Conservation (phyloP, 92 coral and sea anemone genomes). For the Montipora capitata region DNA sequence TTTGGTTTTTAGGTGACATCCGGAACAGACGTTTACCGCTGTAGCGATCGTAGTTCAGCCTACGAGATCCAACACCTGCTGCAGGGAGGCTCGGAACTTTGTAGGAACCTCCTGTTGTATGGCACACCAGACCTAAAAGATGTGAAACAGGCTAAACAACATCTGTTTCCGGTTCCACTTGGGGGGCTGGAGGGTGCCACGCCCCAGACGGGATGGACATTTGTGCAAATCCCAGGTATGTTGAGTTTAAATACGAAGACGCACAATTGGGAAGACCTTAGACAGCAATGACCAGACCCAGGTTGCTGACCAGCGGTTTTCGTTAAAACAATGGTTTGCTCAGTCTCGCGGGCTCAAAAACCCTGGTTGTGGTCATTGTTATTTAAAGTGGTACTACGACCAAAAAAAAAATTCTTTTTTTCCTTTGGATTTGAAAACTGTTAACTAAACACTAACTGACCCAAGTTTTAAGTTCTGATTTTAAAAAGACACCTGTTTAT, state of each 20-base stretch:
- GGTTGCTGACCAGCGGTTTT: too few species aligned
- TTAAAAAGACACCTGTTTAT: too few species aligned
- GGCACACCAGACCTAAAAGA: slow-evolving; percentile 84
- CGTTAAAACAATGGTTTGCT: too few species aligned
- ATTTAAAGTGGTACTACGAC: too few species aligned
- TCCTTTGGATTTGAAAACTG: too few species aligned
- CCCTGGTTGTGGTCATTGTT: too few species aligned
- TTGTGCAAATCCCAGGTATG: slow-evolving; percentile 96
- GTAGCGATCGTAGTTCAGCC: slow-evolving; percentile 96
- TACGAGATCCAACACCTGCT: slow-evolving; percentile 82
- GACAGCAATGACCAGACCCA: too few species aligned
- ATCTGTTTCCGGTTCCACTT: slow-evolving; percentile 85
- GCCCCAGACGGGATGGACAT: slow-evolving; percentile 96
- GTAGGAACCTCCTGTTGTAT: slow-evolving; percentile 80
- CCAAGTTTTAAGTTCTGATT: too few species aligned
- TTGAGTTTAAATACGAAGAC: neutral
- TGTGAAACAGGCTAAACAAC: slow-evolving; percentile 71
- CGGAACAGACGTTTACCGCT: slow-evolving; percentile 83
- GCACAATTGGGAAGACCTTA: too few species aligned
- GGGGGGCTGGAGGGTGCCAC: slow-evolving; percentile 96
- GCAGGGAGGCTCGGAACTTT: slow-evolving; percentile 83
- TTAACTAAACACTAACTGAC: too few species aligned
- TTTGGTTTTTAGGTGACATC: slow-evolving; percentile 81
- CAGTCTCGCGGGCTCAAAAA: too few species aligned
- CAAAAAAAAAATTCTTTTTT: too few species aligned